Percentiles rank a stretch among this genome's conserved stretches.
Conservation (phyloP, 2,888 invertebrate genomes). For the Brenthis daphne region DNA sequence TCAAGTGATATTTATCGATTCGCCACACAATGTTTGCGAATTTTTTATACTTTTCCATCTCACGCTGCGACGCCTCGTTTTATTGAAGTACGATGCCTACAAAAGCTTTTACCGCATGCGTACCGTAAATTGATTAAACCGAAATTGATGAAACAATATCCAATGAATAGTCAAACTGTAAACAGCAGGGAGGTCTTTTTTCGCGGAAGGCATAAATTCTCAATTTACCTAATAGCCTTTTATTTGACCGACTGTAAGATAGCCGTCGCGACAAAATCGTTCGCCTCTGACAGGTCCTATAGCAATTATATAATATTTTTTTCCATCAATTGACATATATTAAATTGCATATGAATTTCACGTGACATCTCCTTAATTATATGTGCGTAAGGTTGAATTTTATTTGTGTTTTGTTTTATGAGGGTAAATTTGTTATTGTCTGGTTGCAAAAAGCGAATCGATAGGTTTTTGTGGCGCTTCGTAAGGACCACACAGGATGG, state of each 20-base stretch:
- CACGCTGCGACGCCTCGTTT: slow-evolving; percentile 41
- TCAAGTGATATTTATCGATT: slow-evolving; percentile 7
- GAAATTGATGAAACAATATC: slow-evolving; percentile 43
- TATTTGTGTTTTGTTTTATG: slow-evolving; percentile 30
- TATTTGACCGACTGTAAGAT: slow-evolving; percentile 58
- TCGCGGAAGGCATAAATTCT: slow-evolving; percentile 44
- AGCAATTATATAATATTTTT: slow-evolving; percentile 58
- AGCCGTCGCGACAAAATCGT: slow-evolving; percentile 72
- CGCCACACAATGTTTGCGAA: slow-evolving; percentile 15
- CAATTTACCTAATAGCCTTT: slow-evolving; percentile 57
- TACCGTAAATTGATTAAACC: slow-evolving; percentile 28
- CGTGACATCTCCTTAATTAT: slow-evolving; percentile 37
- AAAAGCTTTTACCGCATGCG: neutral
- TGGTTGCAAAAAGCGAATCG: slow-evolving; percentile 64
- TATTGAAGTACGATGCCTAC: slow-evolving; percentile 30
- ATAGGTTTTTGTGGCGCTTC: slow-evolving; percentile 61
- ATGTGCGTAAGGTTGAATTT: slow-evolving; percentile 49
- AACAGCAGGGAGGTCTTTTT: slow-evolving; percentile 59
- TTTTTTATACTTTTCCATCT: slow-evolving; percentile 34
- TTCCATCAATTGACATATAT: slow-evolving; percentile 32
- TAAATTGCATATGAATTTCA: slow-evolving; percentile 12
- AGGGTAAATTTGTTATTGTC: slow-evolving; percentile 45
- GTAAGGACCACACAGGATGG: slow-evolving; percentile 70
- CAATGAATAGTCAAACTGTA: slow-evolving; percentile 34
- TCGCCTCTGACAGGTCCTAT: slow-evolving; percentile 70